Evolutionary conservation across 2,113 vertebrate species (phyloP).

Genomic region (Hippocampus mohnikei): DNA sequence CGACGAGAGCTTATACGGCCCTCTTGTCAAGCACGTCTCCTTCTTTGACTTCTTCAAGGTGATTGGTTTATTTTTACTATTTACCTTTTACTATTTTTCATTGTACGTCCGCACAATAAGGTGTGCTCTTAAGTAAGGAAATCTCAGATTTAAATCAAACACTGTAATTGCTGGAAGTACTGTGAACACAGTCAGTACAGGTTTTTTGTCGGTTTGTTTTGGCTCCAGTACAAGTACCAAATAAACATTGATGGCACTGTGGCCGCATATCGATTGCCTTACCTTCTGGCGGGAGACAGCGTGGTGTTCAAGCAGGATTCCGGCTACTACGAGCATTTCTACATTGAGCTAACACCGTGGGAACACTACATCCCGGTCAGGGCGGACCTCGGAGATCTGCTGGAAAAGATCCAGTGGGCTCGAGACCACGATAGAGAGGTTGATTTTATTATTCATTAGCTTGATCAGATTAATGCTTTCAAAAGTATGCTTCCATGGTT

Average conservation of each 20-base stretch:
- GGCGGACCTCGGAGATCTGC: constrained; percentile 87
- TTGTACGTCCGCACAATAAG: background rate
- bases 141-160: background rate
- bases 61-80: constrained; percentile 16
- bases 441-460: background rate
- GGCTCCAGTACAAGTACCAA: constrained; percentile 90
- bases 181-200: background rate
- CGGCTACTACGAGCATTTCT: constrained; percentile 95
- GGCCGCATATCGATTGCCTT: constrained; percentile 91
- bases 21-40: constrained; percentile 94
- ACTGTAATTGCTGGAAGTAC: background rate
- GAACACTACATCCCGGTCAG: constrained; percentile 91
- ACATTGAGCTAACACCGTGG: constrained; percentile 87
- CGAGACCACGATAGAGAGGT: constrained; percentile 91
- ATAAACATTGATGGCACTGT: constrained; percentile 96
- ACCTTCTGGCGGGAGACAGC: constrained; percentile 89
- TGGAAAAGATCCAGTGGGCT: constrained; percentile 92
- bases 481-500: background rate
- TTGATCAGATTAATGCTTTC: background rate
- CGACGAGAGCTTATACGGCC: constrained; percentile 89
- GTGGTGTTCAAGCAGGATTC: constrained; percentile 97
- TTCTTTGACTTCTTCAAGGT: constrained; percentile 99
- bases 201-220: background rate
- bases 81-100: background rate
- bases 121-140: background rate